A percentile compares a stretch with the other conserved stretches of the same genome.
phyloP scores from a whole-genome alignment of 2,888 invertebrate species.

The Herminia tarsipennalis region DNA sequence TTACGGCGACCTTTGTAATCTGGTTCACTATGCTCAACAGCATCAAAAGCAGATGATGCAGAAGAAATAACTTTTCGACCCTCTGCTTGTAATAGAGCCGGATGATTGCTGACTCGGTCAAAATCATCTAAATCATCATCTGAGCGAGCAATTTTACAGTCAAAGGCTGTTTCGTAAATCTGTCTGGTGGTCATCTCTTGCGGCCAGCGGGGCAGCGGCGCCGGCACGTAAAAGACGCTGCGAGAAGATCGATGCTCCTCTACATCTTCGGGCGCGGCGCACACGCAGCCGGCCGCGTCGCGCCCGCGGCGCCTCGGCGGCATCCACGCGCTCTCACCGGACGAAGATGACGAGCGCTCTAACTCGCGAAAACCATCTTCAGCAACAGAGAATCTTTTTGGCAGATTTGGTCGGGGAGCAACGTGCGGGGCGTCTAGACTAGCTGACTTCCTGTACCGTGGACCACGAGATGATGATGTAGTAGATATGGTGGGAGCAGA shows the following conservation, averaged over 20 bases:
- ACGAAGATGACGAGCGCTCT: slow-evolving; percentile 84
- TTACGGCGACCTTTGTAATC: slow-evolving; percentile 85
- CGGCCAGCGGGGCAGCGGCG: slow-evolving; percentile 88
- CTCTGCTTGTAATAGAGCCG: slow-evolving; percentile 87
- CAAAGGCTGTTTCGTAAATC: slow-evolving; percentile 96
- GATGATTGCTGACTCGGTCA: slow-evolving; percentile 92
- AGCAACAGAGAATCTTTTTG: slow-evolving; percentile 89
- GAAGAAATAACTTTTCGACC: slow-evolving; percentile 80
- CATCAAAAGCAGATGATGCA: slow-evolving; percentile 81
- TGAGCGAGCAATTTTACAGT: slow-evolving; percentile 93
- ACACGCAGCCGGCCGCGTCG: slow-evolving; percentile 90
- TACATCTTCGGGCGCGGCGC: slow-evolving; percentile 89
- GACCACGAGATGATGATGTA: slow-evolving; percentile 76
- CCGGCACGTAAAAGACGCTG: slow-evolving; percentile 89
- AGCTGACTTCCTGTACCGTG: slow-evolving; percentile 89
- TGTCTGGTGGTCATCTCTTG: slow-evolving; percentile 88
- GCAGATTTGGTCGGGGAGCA: slow-evolving; percentile 85
- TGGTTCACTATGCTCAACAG: slow-evolving; percentile 79
- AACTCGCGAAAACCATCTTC: slow-evolving; percentile 88
- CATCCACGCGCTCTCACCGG: slow-evolving; percentile 87
- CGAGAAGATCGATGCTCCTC: slow-evolving; percentile 87
- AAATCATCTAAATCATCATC: slow-evolving; percentile 93
- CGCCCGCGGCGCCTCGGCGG: slow-evolving; percentile 89
- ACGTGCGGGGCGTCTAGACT: slow-evolving; percentile 91
- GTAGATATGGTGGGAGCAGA: slow-evolving; percentile 80